Evolutionary conservation across 2,113 vertebrate genomes (phyloP).

Genomic region (Grammomys surdaster): DNA sequence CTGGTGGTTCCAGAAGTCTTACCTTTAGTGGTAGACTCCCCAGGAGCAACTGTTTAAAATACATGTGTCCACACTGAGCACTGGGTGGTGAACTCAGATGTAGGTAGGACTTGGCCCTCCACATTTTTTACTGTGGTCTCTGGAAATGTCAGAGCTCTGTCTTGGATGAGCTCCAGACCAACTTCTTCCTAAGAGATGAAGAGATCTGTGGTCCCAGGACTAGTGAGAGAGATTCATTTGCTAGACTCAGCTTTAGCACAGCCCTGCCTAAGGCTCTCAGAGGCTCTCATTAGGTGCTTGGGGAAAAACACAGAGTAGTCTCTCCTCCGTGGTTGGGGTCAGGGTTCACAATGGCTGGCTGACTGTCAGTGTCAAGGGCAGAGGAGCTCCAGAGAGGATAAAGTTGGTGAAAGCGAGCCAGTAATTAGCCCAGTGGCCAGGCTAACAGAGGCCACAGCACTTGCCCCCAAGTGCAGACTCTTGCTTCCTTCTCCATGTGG

Average conservation of each 20-base stretch:
- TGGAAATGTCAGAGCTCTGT: neutral
- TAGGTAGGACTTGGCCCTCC: neutral
- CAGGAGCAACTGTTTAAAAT: neutral
- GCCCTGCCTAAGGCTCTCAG: accelerated
- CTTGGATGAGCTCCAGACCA: neutral
- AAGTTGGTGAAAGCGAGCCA: constrained; percentile 57
- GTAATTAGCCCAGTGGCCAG: constrained; percentile 69
- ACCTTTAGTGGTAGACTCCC: neutral
- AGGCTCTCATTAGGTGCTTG: neutral
- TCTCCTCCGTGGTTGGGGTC: neutral
- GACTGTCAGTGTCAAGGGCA: neutral
- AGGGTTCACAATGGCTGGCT: constrained; percentile 30
- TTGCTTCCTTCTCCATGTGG: constrained; percentile 36
- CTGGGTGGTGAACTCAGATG: neutral
- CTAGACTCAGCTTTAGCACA: neutral
- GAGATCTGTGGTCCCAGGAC: neutral
- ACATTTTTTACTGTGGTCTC: neutral
- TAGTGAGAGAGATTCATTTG: neutral
- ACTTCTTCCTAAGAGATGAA: neutral
- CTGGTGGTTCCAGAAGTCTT: neutral
- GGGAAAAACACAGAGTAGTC: neutral
- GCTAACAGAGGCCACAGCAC: constrained; percentile 57
- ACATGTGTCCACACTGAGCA: neutral
- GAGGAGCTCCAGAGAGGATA: neutral
- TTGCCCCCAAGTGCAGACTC: neutral